Conservation (phyloP, 1,140 invertebrate species). For the Triops cancriformis region DNA sequence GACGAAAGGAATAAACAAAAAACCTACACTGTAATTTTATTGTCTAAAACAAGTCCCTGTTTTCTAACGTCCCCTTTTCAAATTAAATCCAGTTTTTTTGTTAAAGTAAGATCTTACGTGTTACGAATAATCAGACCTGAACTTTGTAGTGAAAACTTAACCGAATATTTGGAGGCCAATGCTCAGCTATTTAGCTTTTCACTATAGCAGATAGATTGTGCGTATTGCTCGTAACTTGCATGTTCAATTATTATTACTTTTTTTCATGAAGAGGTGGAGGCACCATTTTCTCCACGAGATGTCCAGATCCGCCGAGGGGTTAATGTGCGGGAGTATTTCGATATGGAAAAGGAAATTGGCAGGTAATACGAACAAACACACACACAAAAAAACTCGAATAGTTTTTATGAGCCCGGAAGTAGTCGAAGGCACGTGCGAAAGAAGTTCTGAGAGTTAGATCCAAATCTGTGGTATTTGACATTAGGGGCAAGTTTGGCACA, state of each 20-base stretch:
- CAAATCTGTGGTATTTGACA: conserved; percentile 34
- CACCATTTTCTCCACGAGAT: conserved; percentile 71
- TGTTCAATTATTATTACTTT: conserved; percentile 24
- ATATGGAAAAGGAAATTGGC: conserved; percentile 62
- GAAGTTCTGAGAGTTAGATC: conserved; percentile 13
- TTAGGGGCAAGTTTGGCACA: conserved; percentile 95
- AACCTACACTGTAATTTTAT: too few species aligned
- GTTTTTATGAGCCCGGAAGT: neutral
- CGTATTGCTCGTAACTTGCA: neutral
- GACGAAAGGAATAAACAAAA: too few species aligned
- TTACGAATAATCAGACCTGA: too few species aligned
- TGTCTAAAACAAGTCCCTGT: too few species aligned
- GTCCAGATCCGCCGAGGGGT: conserved; percentile 63
- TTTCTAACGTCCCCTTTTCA: too few species aligned
- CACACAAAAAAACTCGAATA: neutral
- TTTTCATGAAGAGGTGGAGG: conserved; percentile 64
- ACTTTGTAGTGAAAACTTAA: too few species aligned
- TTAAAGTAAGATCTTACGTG: too few species aligned
- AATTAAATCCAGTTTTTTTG: too few species aligned
- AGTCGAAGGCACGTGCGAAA: neutral
- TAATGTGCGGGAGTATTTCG: conserved; percentile 69
- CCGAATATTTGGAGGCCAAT: neutral
- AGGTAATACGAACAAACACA: conserved; percentile 36
- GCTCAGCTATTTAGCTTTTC: neutral
- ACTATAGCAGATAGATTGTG: neutral